Evolutionary conservation across 1,140 invertebrate species (phyloP).

Genomic region (Polyergus mexicanus): DNA sequence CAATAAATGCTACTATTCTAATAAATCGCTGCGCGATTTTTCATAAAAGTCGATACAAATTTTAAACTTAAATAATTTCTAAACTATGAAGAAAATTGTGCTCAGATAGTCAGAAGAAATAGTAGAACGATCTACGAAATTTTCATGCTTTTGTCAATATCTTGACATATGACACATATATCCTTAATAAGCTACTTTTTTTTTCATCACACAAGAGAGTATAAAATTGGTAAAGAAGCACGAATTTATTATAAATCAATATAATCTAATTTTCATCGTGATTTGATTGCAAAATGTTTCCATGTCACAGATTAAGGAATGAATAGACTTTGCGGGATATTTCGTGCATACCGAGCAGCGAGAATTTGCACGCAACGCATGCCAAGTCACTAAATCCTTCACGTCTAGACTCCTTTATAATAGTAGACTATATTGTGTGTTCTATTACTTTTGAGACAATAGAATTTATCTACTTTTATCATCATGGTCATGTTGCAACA

Average conservation of each 20-base stretch:
- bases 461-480: slow-evolving; percentile 48
- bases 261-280: not conserved
- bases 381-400: slow-evolving; percentile 8
- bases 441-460: not conserved
- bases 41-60: no score
- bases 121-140: no score
- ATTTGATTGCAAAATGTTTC: slow-evolving; percentile 22
- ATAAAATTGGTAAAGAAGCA: not conserved
- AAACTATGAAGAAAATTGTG: no score
- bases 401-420: not conserved
- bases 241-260: not conserved
- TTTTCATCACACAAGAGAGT: not conserved
- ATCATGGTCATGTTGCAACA: slow-evolving; percentile 16
- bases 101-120: no score
- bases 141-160: no score
- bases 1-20: no score
- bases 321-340: slow-evolving; percentile 14
- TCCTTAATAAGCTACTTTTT: not conserved
- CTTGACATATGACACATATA: no score
- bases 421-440: not conserved
- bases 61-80: no score
- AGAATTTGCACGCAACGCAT: not conserved
- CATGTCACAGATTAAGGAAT: slow-evolving; percentile 2
- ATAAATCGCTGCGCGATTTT: no score
- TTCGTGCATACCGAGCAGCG: slow-evolving; percentile 20